Evolutionary conservation across 2,113 vertebrate species (phyloP).

Genomic region (Scomber scombrus): DNA sequence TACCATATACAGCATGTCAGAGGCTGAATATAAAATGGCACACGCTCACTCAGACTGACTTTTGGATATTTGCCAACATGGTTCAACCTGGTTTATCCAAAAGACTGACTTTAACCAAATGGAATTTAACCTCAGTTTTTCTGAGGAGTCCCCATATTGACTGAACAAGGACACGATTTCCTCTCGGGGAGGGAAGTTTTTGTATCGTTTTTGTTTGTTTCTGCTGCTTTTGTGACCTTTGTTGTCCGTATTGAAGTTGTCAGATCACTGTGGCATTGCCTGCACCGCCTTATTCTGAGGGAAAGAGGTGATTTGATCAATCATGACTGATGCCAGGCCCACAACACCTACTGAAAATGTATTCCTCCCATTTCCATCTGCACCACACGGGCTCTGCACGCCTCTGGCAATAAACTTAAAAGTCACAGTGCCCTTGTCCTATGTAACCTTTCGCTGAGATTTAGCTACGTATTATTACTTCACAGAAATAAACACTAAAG

Average conservation of each 20-base stretch:
- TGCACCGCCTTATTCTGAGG: neutral
- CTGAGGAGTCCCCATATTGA: neutral
- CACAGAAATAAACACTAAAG: conserved; percentile 30
- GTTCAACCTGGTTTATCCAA: too few species aligned
- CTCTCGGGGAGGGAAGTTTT: neutral
- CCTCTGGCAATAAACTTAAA: conserved; percentile 33
- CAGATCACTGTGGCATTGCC: neutral
- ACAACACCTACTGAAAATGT: conserved; percentile 37
- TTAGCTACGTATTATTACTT: conserved; percentile 24
- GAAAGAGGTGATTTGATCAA: conserved; percentile 30
- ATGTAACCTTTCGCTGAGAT: conserved; percentile 17
- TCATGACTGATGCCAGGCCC: conserved; percentile 8
- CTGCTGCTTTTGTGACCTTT: neutral
- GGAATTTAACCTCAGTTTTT: neutral
- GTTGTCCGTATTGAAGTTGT: conserved; percentile 2
- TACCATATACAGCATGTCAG: neutral
- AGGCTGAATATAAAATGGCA: neutral
- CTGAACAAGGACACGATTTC: neutral
- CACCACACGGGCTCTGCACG: conserved; percentile 8
- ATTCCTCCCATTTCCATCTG: conserved; percentile 47
- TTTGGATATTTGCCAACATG: neutral
- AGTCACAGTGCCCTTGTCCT: conserved; percentile 35
- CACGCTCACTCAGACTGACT: neutral
- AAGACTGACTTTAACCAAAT: neutral
- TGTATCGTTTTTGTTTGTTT: neutral